A percentile compares a stretch with the other conserved stretches of the same genome.
These are phyloP conservation scores for Papilio helenus DNA, from an alignment of 1,140 invertebrate genomes.

Conservation along the genomic window DNA sequence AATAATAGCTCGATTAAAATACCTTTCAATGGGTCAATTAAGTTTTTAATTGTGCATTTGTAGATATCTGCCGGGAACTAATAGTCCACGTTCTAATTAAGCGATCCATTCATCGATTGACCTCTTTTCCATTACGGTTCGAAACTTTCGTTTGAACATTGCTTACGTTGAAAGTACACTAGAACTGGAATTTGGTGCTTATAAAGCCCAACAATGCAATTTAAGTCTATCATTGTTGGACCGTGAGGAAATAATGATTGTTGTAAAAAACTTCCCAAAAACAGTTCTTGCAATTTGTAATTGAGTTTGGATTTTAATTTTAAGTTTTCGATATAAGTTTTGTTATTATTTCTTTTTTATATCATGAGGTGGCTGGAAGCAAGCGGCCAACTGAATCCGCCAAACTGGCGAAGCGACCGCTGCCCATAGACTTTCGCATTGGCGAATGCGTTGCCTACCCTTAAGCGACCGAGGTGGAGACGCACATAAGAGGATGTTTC, in stretches of 20 bases:
- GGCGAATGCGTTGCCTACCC: too few species aligned
- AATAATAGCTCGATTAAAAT: background rate
- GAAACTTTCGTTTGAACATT: constrained; percentile 21
- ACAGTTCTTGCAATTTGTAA: background rate
- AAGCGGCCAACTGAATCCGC: too few species aligned
- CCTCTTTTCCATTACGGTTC: constrained; percentile 30
- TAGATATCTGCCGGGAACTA: constrained; percentile 19
- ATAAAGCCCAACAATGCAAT: constrained; percentile 17
- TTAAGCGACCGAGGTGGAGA: too few species aligned
- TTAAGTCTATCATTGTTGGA: background rate
- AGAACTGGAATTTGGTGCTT: background rate
- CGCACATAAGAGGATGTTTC: too few species aligned
- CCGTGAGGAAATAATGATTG: constrained; percentile 5
- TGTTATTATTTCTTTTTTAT: too few species aligned
- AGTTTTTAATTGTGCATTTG: constrained; percentile 26
- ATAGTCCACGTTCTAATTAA: constrained; percentile 35
- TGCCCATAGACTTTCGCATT: too few species aligned
- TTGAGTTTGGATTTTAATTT: background rate
- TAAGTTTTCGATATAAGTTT: background rate
- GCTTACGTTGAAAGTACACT: background rate
- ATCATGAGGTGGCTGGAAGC: too few species aligned
- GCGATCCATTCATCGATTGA: constrained; percentile 30
- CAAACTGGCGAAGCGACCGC: too few species aligned
- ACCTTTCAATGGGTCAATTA: background rate
- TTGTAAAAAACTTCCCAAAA: background rate